These are phyloP conservation scores for Desoria tigrina DNA, from an alignment of 2,888 invertebrate genomes.

Conservation along the genomic window DNA sequence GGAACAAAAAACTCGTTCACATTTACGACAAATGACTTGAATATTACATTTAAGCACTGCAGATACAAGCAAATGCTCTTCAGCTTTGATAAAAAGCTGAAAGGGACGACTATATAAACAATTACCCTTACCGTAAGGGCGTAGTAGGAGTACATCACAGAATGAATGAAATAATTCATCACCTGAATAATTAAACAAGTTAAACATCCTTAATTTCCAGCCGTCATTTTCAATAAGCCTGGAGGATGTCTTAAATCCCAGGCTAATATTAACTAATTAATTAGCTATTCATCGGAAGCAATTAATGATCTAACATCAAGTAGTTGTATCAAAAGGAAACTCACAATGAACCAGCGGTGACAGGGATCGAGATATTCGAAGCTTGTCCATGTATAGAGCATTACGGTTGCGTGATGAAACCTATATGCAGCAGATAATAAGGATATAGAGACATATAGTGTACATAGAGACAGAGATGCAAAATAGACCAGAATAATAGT, in stretches of 20 bases:
- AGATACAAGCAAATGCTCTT: slow-evolving; percentile 3
- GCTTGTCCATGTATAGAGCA: slow-evolving; percentile 87
- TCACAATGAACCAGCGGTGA: slow-evolving; percentile 86
- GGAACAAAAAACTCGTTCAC: background rate
- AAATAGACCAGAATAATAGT: too few relatives aligned
- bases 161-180: slow-evolving; percentile 91
- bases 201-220: too few relatives aligned
- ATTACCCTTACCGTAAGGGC: slow-evolving; percentile 22
- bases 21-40: background rate
- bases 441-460: too few relatives aligned
- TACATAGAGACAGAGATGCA: too few relatives aligned
- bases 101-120: too few relatives aligned
- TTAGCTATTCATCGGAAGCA: too few relatives aligned
- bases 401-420: slow-evolving; percentile 84
- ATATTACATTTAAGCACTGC: too few relatives aligned
- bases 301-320: too few relatives aligned
- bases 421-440: slow-evolving; percentile 21
- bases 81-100: background rate
- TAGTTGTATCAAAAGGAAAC: background rate
- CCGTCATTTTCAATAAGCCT: too few relatives aligned
- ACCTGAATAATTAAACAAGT: slow-evolving; percentile 9
- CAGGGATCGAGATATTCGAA: slow-evolving; percentile 86
- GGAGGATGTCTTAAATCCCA: too few relatives aligned
- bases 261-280: too few relatives aligned
- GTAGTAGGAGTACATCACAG: slow-evolving; percentile 73